Evolutionary conservation across 2,797 vertebrate genomes (phyloP), one percentile per base, ranked within the genome.

Genomic region (Lepidocolaptes lacrymiger): DNA sequence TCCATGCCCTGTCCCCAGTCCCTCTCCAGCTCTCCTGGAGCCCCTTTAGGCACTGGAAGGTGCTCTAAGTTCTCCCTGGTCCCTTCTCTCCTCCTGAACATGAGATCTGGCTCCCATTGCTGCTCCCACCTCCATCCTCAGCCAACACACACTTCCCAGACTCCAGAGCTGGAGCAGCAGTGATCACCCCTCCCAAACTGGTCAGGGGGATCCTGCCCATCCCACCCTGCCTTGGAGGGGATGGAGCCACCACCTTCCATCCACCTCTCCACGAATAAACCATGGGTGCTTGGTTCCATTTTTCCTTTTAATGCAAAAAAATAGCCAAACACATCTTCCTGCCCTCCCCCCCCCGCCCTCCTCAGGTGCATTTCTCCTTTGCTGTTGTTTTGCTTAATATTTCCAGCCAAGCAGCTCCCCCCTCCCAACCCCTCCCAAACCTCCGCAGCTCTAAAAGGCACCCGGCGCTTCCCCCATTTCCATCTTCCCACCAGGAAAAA

Each of bases 221-320:
- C 14, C 37, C 5, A 13, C 3, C 6, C 34, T 39, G 22, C 41
- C 49, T 10, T 21, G 2, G 9, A 34, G 30, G 26, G 2, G 6
- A 30, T 0, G 0, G 72, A 79, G 24, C 37, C 4, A 0, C 21
- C 0, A 0, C 55, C 63, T 48, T 34, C 37, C 46, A 43, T 34
- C 37, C 46, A 43, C 30, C 43, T 64, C 18, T 80, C 41, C n/a
- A 8, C 8, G 1, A 86, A 92, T 14, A 81, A 79, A 66, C 67
- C 68, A 19, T 48, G 12, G 18, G 12, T 64, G 37, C 43, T 2
- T 28, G 7, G 27, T 43, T 85, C 9, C 2, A 6, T 76, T 78
- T 97, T 94, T 94, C 52, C 32, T 97, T 98, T 98, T 98, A 98
- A 97, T 98, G 93, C 51, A 97, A 96, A 96, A 96, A 91, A 95